These are phyloP conservation scores for Pseudopodoces humilis DNA, from an alignment of 2,113 vertebrate species.

Conservation along the genomic window DNA sequence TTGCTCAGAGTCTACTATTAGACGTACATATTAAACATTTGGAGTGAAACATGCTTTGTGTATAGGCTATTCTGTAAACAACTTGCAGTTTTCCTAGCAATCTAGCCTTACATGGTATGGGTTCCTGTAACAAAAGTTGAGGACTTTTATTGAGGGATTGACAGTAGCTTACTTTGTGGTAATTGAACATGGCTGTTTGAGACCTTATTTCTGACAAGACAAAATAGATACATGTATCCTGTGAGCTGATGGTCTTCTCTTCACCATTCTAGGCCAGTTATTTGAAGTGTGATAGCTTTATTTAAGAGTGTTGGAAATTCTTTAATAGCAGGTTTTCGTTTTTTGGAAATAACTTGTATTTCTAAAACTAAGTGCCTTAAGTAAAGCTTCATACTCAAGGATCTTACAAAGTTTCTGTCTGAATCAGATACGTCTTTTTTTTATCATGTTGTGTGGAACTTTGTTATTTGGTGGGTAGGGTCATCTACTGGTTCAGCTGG, in stretches of 20 bases:
- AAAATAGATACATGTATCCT: neutral
- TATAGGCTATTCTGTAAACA: neutral
- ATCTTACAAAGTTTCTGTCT: neutral
- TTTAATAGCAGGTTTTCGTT: neutral
- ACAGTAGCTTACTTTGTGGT: neutral
- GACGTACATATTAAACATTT: neutral
- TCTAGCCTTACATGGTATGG: neutral
- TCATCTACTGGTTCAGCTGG: neutral
- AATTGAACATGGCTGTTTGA: neutral
- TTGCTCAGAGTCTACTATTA: neutral
- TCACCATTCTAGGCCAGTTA: neutral
- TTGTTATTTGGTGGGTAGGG: neutral
- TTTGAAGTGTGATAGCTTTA: neutral
- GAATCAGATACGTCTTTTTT: fast-evolving
- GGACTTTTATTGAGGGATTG: neutral
- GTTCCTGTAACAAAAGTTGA: neutral
- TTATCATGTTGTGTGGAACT: neutral
- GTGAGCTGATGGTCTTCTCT: neutral
- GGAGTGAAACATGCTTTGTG: fast-evolving
- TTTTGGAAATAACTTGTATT: neutral
- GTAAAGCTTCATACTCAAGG: neutral
- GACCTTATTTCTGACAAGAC: neutral
- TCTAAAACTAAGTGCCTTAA: neutral
- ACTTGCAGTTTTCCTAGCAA: neutral
- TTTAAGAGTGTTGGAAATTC: neutral